Percentiles rank a stretch among this genome's conserved stretches.
Evolutionary conservation across 2,888 invertebrate species (phyloP).

Genomic region (Microctonus brassicae): DNA sequence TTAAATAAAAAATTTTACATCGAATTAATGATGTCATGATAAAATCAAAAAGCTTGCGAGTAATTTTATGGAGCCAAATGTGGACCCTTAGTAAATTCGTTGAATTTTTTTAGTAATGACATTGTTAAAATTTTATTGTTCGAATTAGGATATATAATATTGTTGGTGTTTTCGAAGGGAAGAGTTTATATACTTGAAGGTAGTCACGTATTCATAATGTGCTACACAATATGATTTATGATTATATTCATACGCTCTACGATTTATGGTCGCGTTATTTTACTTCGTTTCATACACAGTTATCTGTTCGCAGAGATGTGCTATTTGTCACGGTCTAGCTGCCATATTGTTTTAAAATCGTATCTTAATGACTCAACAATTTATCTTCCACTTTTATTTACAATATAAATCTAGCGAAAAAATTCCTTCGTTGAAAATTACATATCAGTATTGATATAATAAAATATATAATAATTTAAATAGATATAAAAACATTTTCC

Average conservation of each 20-base stretch:
- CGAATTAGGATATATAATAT: too few species aligned
- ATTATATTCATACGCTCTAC: conserved; percentile 38
- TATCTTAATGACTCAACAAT: conserved; percentile 25
- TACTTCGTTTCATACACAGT: conserved; percentile 39
- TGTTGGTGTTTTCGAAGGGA: too few species aligned
- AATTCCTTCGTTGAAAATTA: neutral
- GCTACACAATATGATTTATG: conserved; percentile 49
- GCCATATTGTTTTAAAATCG: conserved; percentile 35
- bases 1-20: too few species aligned
- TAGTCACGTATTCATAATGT: neutral
- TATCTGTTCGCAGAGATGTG: conserved; percentile 11
- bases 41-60: too few species aligned
- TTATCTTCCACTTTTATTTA: neutral
- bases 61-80: too few species aligned
- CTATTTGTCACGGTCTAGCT: conserved; percentile 30
- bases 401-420: neutral
- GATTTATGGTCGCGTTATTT: conserved; percentile 48
- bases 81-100: too few species aligned
- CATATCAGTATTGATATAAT: too few species aligned
- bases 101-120: too few species aligned
- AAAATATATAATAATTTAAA: too few species aligned
- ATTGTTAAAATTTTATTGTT: too few species aligned
- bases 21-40: too few species aligned
- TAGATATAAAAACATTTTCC: too few species aligned
- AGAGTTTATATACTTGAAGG: conserved; percentile 23